These are phyloP conservation scores for Craniophora ligustri DNA, from an alignment of 2,888 invertebrate species.

Conservation along the genomic window DNA sequence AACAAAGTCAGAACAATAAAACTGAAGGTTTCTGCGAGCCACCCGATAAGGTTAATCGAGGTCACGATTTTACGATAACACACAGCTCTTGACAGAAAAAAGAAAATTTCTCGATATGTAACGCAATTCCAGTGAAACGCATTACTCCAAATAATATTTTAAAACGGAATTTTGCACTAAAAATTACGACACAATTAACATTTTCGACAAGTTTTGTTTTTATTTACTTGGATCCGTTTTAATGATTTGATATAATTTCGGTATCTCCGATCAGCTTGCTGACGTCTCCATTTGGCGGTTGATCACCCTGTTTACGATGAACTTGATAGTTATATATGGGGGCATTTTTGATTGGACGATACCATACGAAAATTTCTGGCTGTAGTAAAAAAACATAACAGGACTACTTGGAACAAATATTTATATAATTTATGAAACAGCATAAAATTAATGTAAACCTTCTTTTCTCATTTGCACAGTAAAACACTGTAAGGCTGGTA, in stretches of 20 bases:
- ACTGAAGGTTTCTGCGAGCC: constrained; percentile 43
- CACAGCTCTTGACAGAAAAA: constrained; percentile 45
- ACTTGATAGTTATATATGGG: constrained; percentile 25
- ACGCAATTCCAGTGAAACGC: constrained; percentile 37
- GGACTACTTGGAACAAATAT: constrained; percentile 19
- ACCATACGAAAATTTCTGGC: constrained; percentile 8
- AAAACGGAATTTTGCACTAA: constrained; percentile 42
- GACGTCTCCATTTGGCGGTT: constrained; percentile 55
- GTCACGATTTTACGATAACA: constrained; percentile 58
- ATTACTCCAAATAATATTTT: constrained; percentile 50
- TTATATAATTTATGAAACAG: no score
- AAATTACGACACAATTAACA: constrained; percentile 60
- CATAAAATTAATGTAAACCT: not conserved
- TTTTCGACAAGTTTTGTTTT: constrained; percentile 34
- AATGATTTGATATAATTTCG: constrained; percentile 44
- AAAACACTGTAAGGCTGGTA: not conserved
- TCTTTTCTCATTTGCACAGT: not conserved
- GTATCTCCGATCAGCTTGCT: constrained; percentile 31
- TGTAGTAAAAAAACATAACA: constrained; percentile 23
- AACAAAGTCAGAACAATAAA: constrained; percentile 48
- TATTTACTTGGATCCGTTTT: constrained; percentile 37
- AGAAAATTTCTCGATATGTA: constrained; percentile 50
- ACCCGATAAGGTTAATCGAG: constrained; percentile 63
- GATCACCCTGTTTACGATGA: constrained; percentile 38
- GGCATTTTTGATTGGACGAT: constrained; percentile 33